Percentiles rank a stretch among this genome's conserved stretches.
Evolutionary conservation across 2,888 invertebrate genomes (phyloP).

Genomic region (Dasypolia templi): DNA sequence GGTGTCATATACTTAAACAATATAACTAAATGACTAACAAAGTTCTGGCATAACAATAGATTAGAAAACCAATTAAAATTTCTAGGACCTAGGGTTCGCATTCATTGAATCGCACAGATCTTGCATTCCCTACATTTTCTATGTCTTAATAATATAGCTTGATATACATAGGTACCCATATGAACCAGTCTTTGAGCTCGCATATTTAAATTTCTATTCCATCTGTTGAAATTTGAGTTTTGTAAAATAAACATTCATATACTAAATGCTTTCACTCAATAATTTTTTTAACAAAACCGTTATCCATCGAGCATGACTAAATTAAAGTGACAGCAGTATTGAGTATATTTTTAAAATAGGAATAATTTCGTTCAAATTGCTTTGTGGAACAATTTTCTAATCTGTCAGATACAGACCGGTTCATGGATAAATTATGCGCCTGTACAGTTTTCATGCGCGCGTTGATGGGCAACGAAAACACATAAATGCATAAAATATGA

Average conservation of each 20-base stretch:
- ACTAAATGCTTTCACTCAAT: background rate
- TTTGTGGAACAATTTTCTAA: constrained; percentile 64
- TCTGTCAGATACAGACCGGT: constrained; percentile 63
- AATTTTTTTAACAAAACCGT: background rate
- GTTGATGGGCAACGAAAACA: constrained; percentile 16
- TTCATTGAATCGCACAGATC: constrained; percentile 25
- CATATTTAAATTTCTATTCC: constrained; percentile 6
- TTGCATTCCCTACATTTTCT: constrained; percentile 17
- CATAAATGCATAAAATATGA: background rate
- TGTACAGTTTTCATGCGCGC: constrained; percentile 6
- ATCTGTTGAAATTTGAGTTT: background rate
- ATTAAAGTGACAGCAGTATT: constrained; percentile 52
- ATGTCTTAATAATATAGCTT: constrained; percentile 17
- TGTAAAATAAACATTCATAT: background rate
- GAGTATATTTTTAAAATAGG: constrained; percentile 36
- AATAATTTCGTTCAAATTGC: constrained; percentile 63
- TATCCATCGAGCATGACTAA: constrained; percentile 22
- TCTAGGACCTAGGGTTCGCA: constrained; percentile 4
- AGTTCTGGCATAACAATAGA: background rate
- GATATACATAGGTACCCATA: background rate
- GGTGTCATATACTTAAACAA: background rate
- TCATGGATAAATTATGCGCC: constrained; percentile 48
- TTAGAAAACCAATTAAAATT: constrained; percentile 25
- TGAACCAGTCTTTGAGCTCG: background rate
- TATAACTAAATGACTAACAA: background rate